Evolutionary conservation across 2,888 invertebrate genomes (phyloP).

Genomic region (Macrophya alboannulata): DNA sequence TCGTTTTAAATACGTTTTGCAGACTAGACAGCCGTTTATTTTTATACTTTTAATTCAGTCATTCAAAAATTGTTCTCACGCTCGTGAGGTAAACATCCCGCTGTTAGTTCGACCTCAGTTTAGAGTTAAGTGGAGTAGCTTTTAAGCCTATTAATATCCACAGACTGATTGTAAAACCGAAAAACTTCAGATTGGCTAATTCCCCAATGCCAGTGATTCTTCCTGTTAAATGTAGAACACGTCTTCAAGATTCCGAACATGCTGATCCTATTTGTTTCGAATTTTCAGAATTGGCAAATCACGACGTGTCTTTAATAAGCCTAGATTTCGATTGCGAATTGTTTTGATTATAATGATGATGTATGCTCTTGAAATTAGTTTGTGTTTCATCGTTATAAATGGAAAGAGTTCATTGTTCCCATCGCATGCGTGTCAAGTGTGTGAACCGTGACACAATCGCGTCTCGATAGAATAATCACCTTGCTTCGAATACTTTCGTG

Average conservation of each 20-base stretch:
- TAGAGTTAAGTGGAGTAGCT: conserved; percentile 15
- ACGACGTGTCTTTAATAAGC: not conserved
- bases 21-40: not conserved
- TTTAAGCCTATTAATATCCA: not conserved
- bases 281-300: not conserved
- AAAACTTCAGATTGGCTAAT: not conserved
- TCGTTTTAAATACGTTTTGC: conserved; percentile 24
- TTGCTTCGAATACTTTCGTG: conserved; percentile 71
- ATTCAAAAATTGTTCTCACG: conserved; percentile 26
- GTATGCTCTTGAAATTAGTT: not conserved
- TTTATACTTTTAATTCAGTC: conserved; percentile 14
- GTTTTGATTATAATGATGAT: not conserved
- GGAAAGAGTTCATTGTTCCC: conserved; percentile 12
- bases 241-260: no score
- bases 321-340: not conserved
- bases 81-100: conserved; percentile 2
- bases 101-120: conserved; percentile 25
- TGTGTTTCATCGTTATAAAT: not conserved
- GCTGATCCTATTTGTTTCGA: not conserved
- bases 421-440: conserved; percentile 23
- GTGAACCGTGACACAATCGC: conserved; percentile 31
- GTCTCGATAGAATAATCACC: conserved; percentile 75
- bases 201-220: not conserved
- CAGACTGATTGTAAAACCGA: not conserved
- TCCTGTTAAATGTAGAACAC: not conserved